phyloP scores from a whole-genome alignment of 2,797 vertebrate species.

The Tenualosa ilisha region DNA sequence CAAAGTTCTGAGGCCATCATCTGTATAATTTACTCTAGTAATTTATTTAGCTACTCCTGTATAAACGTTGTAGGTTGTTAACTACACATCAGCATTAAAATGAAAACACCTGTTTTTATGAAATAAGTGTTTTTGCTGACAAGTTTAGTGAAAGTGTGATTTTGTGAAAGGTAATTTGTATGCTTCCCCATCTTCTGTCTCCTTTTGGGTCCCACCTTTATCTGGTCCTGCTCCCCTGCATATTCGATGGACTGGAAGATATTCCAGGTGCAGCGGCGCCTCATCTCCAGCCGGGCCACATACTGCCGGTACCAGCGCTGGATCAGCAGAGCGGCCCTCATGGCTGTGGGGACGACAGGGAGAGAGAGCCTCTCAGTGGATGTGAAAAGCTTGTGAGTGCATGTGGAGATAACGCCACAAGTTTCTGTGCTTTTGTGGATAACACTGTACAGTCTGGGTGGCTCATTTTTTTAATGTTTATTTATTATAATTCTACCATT shows the following conservation, averaged over 20 bases:
- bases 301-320: constrained; percentile 93
- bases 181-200: not conserved
- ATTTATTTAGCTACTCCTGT: too few species aligned
- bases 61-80: too few species aligned
- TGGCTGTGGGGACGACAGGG: constrained; percentile 64
- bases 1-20: not conserved
- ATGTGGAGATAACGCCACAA: not conserved
- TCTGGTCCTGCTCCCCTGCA: constrained; percentile 89
- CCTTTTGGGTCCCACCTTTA: constrained; percentile 77
- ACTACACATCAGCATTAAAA: too few species aligned
- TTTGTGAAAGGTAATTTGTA: not conserved
- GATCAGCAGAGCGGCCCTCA: constrained; percentile 86
- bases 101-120: too few species aligned
- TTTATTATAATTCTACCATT: too few species aligned
- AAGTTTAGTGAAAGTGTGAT: too few species aligned
- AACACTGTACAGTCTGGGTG: not conserved
- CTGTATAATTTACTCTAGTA: too few species aligned
- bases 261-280: constrained; percentile 83
- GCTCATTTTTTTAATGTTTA: too few species aligned
- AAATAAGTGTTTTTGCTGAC: too few species aligned
- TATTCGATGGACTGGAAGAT: constrained; percentile 96
- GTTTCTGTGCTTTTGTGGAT: not conserved
- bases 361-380: not conserved
- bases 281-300: constrained; percentile 81
- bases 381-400: not conserved